Evolutionary conservation across 1,140 invertebrate species (phyloP), one percentile per base, ranked within the genome.

Genomic region (Apolygus lucorum): DNA sequence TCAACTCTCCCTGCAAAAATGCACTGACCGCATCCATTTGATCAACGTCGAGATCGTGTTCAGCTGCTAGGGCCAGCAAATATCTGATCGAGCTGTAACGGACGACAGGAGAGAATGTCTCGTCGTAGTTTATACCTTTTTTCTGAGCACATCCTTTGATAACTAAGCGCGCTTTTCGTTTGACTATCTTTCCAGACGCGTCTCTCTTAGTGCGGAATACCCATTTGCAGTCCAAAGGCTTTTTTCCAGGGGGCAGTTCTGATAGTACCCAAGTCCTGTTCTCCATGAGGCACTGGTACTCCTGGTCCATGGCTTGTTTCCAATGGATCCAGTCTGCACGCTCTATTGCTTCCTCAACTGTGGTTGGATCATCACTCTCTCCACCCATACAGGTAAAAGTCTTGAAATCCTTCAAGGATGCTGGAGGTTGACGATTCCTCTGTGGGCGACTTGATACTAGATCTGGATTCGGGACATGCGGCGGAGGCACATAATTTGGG

Each of bases 241-340:
- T 42, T 17, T 42, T 42, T 42, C 34, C 34, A 4, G 34, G 17
- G 17, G 34, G 34, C 4, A 42, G 34, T 8, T 42, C 34, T 17
- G 34, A 8, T 42, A 42, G 17, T 17, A 8, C 34, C 34, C 34
- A 42, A 8, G 34, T 17, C 4, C 17, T 42, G 34, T 42, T 42
- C n/a, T 73, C 54, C 29, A 63, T 27, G 1, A 73, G 67, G 34
- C 70, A 34, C 14, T 74, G 13, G 2, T 28, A 67, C 21, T 11
- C 21, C 14, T 70, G 65, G 28, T 71, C 52, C 26, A 75, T 59
- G 0, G 74, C 71, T 11, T 26, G 34, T 59, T 27, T 28, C 73
- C 72, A 75, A 0, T 42, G 11, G 1, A 66, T 28, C 2, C 63
- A 62, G 13, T 76, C 69, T 26, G 1, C n/a, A 71, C 21, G 70